A percentile compares a stretch with the other conserved stretches of the same genome.
Evolutionary conservation across 2,113 vertebrate genomes (phyloP).

Genomic region (Setophaga coronata): DNA sequence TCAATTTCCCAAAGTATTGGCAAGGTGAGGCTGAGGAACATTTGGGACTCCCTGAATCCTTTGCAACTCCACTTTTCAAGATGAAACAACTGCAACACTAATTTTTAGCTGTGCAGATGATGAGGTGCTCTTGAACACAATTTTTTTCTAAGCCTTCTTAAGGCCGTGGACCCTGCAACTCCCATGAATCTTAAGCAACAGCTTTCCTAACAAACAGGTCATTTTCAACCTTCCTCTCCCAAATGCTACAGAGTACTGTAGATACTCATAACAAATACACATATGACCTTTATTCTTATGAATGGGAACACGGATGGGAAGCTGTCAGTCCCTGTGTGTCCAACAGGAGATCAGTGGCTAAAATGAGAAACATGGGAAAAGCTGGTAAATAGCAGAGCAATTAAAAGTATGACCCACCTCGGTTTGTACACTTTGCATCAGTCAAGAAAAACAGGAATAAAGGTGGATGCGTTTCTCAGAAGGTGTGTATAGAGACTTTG

Average conservation of each 20-base stretch:
- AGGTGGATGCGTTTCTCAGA: background rate
- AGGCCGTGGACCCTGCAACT: background rate
- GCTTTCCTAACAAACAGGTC: background rate
- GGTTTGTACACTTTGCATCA: background rate
- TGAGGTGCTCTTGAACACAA: background rate
- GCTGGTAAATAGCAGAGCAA: background rate
- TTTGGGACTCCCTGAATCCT: background rate
- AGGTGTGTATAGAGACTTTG: background rate
- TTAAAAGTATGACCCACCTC: background rate
- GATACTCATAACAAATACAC: background rate
- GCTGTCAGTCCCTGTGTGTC: background rate
- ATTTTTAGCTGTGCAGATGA: background rate
- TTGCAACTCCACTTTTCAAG: background rate
- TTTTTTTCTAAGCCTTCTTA: background rate
- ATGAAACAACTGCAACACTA: background rate
- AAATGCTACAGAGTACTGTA: fast-evolving
- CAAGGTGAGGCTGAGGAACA: background rate
- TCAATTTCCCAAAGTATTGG: background rate
- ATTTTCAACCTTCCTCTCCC: background rate
- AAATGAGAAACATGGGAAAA: background rate
- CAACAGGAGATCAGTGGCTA: background rate
- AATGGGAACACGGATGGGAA: background rate
- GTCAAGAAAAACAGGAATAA: background rate
- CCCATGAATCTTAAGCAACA: background rate
- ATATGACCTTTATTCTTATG: background rate